Evolutionary conservation across 2,113 vertebrate species (phyloP), one percentile per base, ranked within the genome.

Genomic region (Nothoprocta perdicaria): DNA sequence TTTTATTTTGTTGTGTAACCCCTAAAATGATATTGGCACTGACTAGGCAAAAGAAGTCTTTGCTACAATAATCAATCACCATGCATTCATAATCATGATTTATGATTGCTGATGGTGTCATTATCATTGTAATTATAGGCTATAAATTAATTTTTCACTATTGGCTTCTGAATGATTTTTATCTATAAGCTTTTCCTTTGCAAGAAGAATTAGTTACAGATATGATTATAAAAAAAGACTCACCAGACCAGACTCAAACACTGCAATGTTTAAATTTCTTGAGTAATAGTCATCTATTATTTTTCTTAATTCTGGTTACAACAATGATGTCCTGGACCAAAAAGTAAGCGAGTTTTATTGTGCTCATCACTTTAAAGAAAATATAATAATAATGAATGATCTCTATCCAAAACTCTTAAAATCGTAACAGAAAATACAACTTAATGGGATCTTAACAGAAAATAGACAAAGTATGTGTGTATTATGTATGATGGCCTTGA

Each of bases 111-210:
- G 82, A 83, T 87, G 68, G 61, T 86, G 77, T 88, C 57, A 72
- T 96, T 95, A 87, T 85, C 41, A 91, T 69, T 33, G 67, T 85
- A 91, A 96, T 95, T 91, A 91, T 67, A 80, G 61, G 8, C 41
- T 91, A 80, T 65, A 68, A 95, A 90, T 95, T 91, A 93, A 62
- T 92, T 93, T 95, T 94, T 95, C 81, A 92, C 75, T 80, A 93
- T 93, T 92, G 92, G 38, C 81, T 87, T 82, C 45, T 76, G 72
- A 95, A 67, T 76, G 0, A 33, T 87, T 85, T 90, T 89, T 72
- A 93, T 8, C 38, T 0, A 0, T 21, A 66, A 57, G 19, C 27
- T 29, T 71, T 90, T 74, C 26, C 24, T 74, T 74, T 80, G 8
- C 58, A 33, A 46, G 71, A 83, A 57, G 19, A 66, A 77, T 92